phyloP scores from a whole-genome alignment of 2,113 vertebrate species.

The Caranx melampygus region DNA sequence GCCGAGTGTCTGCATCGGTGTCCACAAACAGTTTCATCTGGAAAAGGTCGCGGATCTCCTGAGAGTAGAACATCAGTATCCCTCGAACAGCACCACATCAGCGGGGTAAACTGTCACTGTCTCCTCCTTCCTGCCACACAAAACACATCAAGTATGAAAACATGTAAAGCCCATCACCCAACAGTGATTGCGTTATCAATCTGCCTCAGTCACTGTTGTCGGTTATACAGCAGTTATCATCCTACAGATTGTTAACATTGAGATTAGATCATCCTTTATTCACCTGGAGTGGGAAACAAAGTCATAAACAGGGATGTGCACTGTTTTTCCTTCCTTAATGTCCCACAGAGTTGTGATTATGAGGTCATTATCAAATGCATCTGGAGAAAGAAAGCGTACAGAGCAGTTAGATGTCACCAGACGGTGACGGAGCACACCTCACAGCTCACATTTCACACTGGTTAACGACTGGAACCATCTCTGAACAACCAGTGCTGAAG shows the following conservation, averaged over 20 bases:
- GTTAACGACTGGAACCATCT: not conserved
- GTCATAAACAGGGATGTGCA: constrained; percentile 95
- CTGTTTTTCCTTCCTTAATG: constrained; percentile 90
- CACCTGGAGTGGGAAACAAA: constrained; percentile 93
- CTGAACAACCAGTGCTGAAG: not conserved
- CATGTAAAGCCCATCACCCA: not conserved
- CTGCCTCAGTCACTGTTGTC: too few species aligned
- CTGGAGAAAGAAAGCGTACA: constrained; percentile 69
- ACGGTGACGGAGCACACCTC: not conserved
- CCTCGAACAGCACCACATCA: constrained; percentile 94
- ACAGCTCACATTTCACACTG: not conserved
- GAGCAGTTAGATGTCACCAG: not conserved
- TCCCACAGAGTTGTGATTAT: constrained; percentile 91
- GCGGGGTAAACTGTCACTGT: constrained; percentile 91
- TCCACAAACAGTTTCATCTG: constrained; percentile 98
- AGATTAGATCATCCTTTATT: not conserved
- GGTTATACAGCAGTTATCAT: not conserved
- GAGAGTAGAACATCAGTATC: constrained; percentile 93
- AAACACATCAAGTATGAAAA: constrained; percentile 7
- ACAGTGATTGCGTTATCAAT: not conserved
- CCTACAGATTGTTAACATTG: not conserved
- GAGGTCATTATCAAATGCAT: constrained; percentile 96
- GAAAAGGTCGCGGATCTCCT: constrained; percentile 94
- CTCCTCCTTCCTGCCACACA: constrained; percentile 89
- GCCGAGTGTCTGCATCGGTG: constrained; percentile 92